Base-by-base conservation (phyloP, 2,888 invertebrate species). In the Polydesmus complanatus region DNA sequence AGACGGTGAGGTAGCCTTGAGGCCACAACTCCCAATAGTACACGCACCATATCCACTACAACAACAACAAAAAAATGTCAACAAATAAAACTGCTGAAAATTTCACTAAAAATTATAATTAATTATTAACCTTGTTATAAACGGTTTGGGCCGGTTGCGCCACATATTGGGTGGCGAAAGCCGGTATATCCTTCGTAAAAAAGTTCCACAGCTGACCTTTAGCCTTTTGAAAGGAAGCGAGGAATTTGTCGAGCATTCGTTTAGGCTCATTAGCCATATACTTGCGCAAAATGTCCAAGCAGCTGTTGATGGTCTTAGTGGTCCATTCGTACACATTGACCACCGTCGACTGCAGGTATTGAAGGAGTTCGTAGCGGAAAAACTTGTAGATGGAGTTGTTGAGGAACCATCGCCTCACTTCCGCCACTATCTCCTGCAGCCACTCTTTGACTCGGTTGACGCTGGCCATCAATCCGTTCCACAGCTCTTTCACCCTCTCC, bases 21-120 rank as follows among this genome's bases (percentile, higher is more conserved):
- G 61, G 50, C 5, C 56, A 25, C 26, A 63, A 26, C 19, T 63
- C 57, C 23, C 58, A 58, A 23, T 63, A 63, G 27, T 56, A 26
- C 27, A 58, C 2, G 8, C 54, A n/a, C 63, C 63, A 63, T 11
- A 50, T 49, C 3, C 49, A 51, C 63, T 63, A 26, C 54, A 54
- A 19, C 5, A 54, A 3, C 19, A 25, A 50, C 5, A 57, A n/a
- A 47, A 37, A 37, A 8, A 2, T 26, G 22, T 27, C 47, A 47
- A 25, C 53, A 52, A 52, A 11, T 14, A 52, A 52, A 18, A 52
- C 14, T 11, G 8, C 14, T 18, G 21, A 11, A 11, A 11, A n/a
- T n/a, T n/a, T n/a, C n/a, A n/a, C n/a, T n/a, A n/a, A n/a, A n/a
- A n/a, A n/a, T n/a, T n/a, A n/a, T n/a, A n/a, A n/a, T n/a, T n/a